These are phyloP conservation scores for Sebastes schlegelii DNA, from an alignment of 2,113 vertebrate species.

Conservation along the genomic window DNA sequence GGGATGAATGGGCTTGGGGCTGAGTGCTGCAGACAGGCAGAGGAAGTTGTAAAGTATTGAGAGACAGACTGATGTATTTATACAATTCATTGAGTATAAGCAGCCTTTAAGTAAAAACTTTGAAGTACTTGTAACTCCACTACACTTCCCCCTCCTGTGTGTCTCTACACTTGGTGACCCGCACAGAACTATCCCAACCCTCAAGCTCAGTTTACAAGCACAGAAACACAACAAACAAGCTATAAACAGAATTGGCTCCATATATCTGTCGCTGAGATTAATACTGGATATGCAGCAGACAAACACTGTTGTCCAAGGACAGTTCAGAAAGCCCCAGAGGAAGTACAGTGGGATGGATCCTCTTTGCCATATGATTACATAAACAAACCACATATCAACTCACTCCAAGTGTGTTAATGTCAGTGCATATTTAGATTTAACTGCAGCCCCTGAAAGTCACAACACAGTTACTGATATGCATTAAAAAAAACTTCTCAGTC, in stretches of 20 bases:
- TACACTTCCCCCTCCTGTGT: background rate
- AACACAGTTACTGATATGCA: background rate
- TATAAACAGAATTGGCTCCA: no score
- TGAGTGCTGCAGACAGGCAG: no score
- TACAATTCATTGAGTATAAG: no score
- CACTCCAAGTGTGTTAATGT: background rate
- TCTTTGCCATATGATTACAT: background rate
- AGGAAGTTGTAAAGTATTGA: no score
- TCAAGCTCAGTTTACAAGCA: no score
- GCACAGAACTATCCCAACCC: no score
- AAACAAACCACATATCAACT: background rate
- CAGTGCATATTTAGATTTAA: background rate
- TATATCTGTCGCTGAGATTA: background rate
- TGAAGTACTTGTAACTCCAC: no score
- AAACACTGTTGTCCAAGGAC: background rate
- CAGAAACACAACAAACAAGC: no score
- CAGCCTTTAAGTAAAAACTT: no score
- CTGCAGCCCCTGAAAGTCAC: background rate
- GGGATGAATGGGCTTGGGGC: no score
- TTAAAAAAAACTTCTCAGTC: background rate
- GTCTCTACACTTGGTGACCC: constrained; percentile 36
- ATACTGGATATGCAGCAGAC: background rate
- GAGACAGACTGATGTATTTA: no score
- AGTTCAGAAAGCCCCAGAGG: background rate
- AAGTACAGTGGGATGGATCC: background rate